phyloP scores from a whole-genome alignment of 2,113 vertebrate genomes.

The Cinclus cinclus region DNA sequence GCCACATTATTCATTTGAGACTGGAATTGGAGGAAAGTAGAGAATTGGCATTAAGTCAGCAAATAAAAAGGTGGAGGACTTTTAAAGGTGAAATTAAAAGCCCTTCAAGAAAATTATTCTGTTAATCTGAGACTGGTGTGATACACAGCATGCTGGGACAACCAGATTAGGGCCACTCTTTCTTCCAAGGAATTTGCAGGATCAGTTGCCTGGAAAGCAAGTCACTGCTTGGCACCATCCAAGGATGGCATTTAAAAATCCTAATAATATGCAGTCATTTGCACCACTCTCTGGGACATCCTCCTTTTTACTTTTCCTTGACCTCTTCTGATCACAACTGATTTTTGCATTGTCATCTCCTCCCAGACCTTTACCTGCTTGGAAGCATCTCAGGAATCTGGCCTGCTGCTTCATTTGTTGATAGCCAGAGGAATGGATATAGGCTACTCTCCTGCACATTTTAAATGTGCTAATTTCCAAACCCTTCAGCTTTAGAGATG shows the following conservation, averaged over 20 bases:
- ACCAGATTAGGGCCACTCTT: neutral
- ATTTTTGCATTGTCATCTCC: neutral
- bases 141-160: neutral
- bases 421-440: neutral
- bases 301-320: neutral
- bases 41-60: neutral
- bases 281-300: neutral
- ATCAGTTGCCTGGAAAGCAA: neutral
- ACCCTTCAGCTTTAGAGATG: neutral
- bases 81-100: slow-evolving; percentile 26
- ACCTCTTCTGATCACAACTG: neutral
- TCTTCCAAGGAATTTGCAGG: neutral
- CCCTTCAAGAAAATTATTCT: neutral
- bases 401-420: neutral
- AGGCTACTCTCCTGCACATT: neutral
- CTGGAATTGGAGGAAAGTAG: neutral
- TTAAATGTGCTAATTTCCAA: neutral
- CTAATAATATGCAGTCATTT: neutral
- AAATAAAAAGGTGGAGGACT: neutral
- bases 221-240: neutral
- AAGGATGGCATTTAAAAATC: fast-evolving
- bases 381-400: neutral
- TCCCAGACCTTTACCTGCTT: neutral
- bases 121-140: neutral
- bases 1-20: neutral